Percentiles rank a stretch among this genome's conserved stretches.
These are phyloP conservation scores for Anguilla japonica DNA, from an alignment of 2,113 vertebrate genomes.

Conservation along the genomic window DNA sequence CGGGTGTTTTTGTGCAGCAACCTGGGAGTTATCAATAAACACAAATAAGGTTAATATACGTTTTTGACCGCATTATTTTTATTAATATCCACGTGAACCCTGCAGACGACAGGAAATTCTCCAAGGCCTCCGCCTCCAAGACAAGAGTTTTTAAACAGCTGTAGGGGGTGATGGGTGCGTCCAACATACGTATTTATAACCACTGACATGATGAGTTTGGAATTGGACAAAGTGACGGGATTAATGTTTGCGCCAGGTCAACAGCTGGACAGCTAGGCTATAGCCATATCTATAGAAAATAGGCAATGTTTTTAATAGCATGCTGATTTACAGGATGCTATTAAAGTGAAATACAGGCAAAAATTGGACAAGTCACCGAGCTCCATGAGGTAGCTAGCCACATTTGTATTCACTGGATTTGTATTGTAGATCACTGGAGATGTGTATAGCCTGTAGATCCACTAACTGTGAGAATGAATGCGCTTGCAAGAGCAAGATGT, in stretches of 20 bases:
- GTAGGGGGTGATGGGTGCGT: background rate
- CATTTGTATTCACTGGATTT: background rate
- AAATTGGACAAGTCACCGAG: background rate
- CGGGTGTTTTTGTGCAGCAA: too few relatives aligned
- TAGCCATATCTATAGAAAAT: too few relatives aligned
- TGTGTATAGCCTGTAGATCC: background rate
- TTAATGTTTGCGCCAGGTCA: background rate
- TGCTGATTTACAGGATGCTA: background rate
- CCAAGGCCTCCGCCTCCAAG: slow-evolving; percentile 16
- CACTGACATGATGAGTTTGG: background rate
- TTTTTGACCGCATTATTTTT: background rate
- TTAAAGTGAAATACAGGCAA: background rate
- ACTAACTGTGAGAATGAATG: background rate
- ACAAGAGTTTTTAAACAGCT: slow-evolving; percentile 21
- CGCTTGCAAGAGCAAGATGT: background rate
- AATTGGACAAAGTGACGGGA: background rate
- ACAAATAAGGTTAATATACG: too few relatives aligned
- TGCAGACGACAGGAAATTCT: slow-evolving; percentile 28
- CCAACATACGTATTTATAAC: slow-evolving; percentile 16
- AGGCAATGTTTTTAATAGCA: too few relatives aligned
- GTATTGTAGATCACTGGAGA: background rate
- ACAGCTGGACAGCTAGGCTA: background rate
- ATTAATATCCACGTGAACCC: slow-evolving; percentile 3
- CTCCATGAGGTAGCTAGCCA: background rate
- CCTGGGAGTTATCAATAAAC: too few relatives aligned